Evolutionary conservation across 1,140 invertebrate genomes (phyloP), one percentile per base, ranked within the genome.

Genomic region (Laupala kohalensis): DNA sequence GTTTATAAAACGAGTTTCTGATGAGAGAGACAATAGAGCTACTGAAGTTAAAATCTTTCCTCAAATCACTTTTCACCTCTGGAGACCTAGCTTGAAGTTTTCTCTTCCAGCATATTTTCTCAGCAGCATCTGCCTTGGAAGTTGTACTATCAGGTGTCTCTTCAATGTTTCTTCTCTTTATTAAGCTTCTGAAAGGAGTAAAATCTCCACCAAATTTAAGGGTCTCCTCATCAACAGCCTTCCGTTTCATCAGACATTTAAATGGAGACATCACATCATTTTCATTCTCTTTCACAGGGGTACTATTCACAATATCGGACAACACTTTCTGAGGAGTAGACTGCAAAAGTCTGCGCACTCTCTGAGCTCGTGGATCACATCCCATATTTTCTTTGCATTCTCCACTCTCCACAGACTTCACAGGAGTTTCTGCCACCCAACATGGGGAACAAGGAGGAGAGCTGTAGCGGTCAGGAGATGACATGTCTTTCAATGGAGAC

Each of bases 381-480:
- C n/a, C n/a, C n/a, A n/a, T n/a, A n/a, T n/a, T n/a, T n/a, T n/a
- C n/a, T n/a, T n/a, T n/a, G n/a, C n/a, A n/a, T n/a, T n/a, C n/a
- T n/a, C n/a, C n/a, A n/a, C n/a, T n/a, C n/a, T n/a, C n/a, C n/a
- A n/a, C n/a, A n/a, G n/a, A n/a, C n/a, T n/a, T 66, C 0, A 26
- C 25, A n/a, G 67, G 67, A 6, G 67, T 37, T 68, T 68, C 67
- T 23, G 24, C 6, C 2, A 68, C 4, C 27, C 25, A 30, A 15
- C 28, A 26, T 30, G 70, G 70, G 6, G 70, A 65, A 0, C 25
- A 64, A 29, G 62, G 70, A 23, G 70, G 70, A 19, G 70, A 71
- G 29, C 70, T 71, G 25, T 71, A 71, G 5, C 70, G 70, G 29
- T 71, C 70, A 15, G 70, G 70, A 26, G 69, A 70, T 27, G 70